Percentiles rank a stretch among this genome's conserved stretches.
These are phyloP conservation scores for Sturmia bella DNA, from an alignment of 2,888 invertebrate genomes.

Conservation along the genomic window DNA sequence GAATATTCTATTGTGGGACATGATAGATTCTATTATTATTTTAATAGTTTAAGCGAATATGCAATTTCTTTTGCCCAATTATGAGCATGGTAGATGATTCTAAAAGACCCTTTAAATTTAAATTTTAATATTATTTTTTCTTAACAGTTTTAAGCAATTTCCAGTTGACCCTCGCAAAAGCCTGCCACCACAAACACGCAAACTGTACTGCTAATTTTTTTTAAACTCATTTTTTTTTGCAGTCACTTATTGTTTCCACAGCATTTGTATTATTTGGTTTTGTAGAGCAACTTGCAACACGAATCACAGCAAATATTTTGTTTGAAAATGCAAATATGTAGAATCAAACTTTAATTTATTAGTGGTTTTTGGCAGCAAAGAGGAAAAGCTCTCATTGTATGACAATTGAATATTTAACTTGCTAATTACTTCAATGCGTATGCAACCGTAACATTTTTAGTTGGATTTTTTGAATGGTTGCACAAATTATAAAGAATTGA, in stretches of 20 bases:
- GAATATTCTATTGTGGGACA: no score
- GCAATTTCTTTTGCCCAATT: no score
- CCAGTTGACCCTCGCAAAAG: background rate
- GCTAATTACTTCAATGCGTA: constrained; percentile 41
- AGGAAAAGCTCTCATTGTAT: background rate
- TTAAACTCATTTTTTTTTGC: constrained; percentile 25
- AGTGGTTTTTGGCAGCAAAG: background rate
- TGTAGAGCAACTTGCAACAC: constrained; percentile 58
- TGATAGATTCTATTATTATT: no score
- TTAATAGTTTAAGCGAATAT: no score
- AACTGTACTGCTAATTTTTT: constrained; percentile 43
- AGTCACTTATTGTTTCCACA: constrained; percentile 18
- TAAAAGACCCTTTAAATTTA: no score
- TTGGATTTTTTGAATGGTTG: constrained; percentile 19
- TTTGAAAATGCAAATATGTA: constrained; percentile 38
- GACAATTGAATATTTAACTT: constrained; percentile 32
- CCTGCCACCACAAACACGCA: constrained; percentile 20
- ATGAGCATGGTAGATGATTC: no score
- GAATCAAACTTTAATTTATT: constrained; percentile 27
- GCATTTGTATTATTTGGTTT: constrained; percentile 24
- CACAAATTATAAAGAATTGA: constrained; percentile 34
- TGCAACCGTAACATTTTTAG: constrained; percentile 48
- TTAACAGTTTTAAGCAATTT: background rate
- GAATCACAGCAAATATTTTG: constrained; percentile 37
- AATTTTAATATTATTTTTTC: background rate